Evolutionary conservation across 1,140 invertebrate species (phyloP), one percentile per base, ranked within the genome.

Genomic region (Myzus persicae): DNA sequence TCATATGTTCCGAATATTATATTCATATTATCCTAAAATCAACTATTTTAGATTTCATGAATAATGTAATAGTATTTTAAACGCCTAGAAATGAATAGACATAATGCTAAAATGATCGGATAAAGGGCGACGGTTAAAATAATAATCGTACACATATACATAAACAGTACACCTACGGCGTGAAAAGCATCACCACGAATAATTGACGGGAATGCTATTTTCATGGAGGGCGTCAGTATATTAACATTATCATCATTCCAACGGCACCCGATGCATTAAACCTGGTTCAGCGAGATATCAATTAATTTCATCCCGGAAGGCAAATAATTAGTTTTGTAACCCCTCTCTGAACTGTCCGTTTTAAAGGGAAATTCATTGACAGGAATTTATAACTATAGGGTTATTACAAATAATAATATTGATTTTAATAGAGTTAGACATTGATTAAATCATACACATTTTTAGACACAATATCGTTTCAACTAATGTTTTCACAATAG

Each of bases 321-420:
- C 54, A 91, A 91, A 91, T 91, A 91, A 91, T 91, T 91, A 76
- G 90, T 91, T 91, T 91, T 76, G 90, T 54, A 89, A 54, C 88
- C 88, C 87, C 48, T 89, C 36, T 54, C 44, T 89, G 22, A 54
- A 54, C n/a, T 54, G 48, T 89, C 11, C 48, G 38, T 89, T 89
- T 38, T 36, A 54, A 40, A 89, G 36, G n/a, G 5, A 54, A 54
- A 89, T 89, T 51, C 87, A 38, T 18, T 38, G 46, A 48, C n/a
- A 89, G 87, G 9, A 89, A 54, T 89, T 38, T 89, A 89, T 26
- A n/a, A 1, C 36, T 24, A 48, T 22, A 40, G 20, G 46, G 46
- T 48, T 46, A 48, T 88, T 51, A 44, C 18, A 85, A 85, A 44
- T 26, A 24, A 51, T 14, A 40, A 84, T 42, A 84, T 42, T 26